Base-by-base conservation (phyloP, 2,797 vertebrate species). In the Myiotriccus ornatus region DNA sequence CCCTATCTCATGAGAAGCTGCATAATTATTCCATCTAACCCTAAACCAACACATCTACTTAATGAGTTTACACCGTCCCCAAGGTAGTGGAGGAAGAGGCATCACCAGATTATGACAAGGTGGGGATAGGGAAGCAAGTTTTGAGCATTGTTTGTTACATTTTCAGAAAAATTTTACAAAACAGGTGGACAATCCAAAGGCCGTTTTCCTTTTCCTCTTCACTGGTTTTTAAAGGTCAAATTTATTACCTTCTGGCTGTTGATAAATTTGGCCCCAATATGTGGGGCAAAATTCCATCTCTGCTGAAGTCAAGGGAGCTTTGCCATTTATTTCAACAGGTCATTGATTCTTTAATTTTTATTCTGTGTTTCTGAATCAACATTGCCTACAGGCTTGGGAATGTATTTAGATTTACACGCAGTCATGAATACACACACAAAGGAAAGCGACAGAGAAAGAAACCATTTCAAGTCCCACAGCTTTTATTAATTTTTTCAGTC, bases 401-500 rank as follows among this genome's bases (percentile, higher is more conserved):
- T 41, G 56, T 64, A 53, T 90, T 93, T 83, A 84, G 90, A 86
- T 88, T 94, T 90, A 86, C 60, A 60, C 49, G 39, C 27, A 74
- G 74, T 74, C 59, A 53, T 87, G 80, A 93, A 88, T 89, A 75
- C 30, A 78, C 27, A 47, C 53, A 63, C 27, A 71, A 75, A 89
- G 78, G 70, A 78, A 92, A 93, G 57, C 0, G 0, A 57, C 73
- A 70, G 68, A 83, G 79, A 70, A 92, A 89, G 50, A 89, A 93
- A 79, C 14, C 24, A 41, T 88, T 95, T 84, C 67, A 52, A 86
- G 74, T 93, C 80, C 71, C 62, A 19, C 4, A 50, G 77, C 69
- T 94, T 92, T 94, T 94, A 96, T 96, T 94, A 96, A 94, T 94
- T 96, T 96, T 73, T 92, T 80, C 60, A 34, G 81, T 55, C 64